Evolutionary conservation across 2,888 invertebrate species (phyloP).

Genomic region (Tenodera sinensis): DNA sequence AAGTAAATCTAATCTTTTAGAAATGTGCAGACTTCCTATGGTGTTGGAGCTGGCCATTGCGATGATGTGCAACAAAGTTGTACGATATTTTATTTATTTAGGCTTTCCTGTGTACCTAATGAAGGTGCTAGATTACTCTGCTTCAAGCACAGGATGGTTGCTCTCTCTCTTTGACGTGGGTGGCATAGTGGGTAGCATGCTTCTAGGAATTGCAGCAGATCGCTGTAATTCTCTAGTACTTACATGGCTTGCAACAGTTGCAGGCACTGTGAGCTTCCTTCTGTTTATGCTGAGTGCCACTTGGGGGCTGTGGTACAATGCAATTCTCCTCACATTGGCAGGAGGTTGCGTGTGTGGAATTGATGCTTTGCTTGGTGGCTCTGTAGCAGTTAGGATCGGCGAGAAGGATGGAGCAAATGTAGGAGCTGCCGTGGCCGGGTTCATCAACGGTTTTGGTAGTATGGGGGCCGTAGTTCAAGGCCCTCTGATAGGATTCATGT

Average conservation of each 20-base stretch:
- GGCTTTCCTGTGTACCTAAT: slow-evolving; percentile 49
- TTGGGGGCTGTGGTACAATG: slow-evolving; percentile 43
- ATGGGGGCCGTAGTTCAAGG: slow-evolving; percentile 49
- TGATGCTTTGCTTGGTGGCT: slow-evolving; percentile 46
- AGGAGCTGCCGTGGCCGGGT: slow-evolving; percentile 46
- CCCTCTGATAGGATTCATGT: slow-evolving; percentile 46
- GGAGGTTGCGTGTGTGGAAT: slow-evolving; percentile 48
- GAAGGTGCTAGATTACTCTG: slow-evolving; percentile 43
- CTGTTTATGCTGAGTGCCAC: slow-evolving; percentile 43
- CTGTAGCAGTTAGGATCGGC: slow-evolving; percentile 47
- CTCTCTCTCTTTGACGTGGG: slow-evolving; percentile 49
- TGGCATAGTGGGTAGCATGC: slow-evolving; percentile 46
- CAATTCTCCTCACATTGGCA: slow-evolving; percentile 43
- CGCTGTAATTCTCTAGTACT: slow-evolving; percentile 41
- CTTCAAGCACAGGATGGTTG: slow-evolving; percentile 45
- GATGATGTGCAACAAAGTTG: slow-evolving; percentile 48
- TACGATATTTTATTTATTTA: slow-evolving; percentile 49
- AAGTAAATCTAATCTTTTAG: slow-evolving; percentile 27
- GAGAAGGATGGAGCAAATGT: slow-evolving; percentile 45
- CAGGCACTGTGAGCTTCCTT: slow-evolving; percentile 25
- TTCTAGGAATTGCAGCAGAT: slow-evolving; percentile 45
- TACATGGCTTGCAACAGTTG: slow-evolving; percentile 39
- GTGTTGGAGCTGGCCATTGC: slow-evolving; percentile 45
- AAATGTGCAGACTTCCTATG: slow-evolving; percentile 43
- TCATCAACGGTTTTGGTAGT: slow-evolving; percentile 49